phyloP scores from a whole-genome alignment of 2,113 vertebrate species.

The Amia ocellicauda region DNA sequence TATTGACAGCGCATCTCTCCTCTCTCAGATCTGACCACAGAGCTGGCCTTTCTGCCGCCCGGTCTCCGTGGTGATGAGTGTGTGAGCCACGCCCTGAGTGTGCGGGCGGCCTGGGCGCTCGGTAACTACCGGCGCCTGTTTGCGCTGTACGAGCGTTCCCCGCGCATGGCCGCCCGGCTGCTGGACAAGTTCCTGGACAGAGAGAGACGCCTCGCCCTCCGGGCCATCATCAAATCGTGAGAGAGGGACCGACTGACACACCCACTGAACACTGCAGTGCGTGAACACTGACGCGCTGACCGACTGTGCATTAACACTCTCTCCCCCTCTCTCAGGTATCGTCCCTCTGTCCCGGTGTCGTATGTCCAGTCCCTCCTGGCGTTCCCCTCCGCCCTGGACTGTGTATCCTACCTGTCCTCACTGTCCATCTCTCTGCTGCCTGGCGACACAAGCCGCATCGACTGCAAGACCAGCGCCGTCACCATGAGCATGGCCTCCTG shows the following conservation, averaged over 20 bases:
- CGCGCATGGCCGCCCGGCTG: constrained; percentile 87
- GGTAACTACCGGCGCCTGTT: constrained; percentile 87
- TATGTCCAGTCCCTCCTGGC: constrained; percentile 84
- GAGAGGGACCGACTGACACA: too few relatives aligned
- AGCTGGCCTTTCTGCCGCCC: constrained; percentile 79
- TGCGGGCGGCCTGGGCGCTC: constrained; percentile 83
- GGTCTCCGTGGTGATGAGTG: constrained; percentile 75
- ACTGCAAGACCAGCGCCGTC: constrained; percentile 84
- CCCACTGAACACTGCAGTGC: too few relatives aligned
- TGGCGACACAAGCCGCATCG: constrained; percentile 79
- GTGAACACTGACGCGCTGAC: too few relatives aligned
- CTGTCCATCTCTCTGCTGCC: constrained; percentile 73
- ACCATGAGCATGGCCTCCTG: constrained; percentile 71
- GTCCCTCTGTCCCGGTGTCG: constrained; percentile 72
- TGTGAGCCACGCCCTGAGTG: constrained; percentile 76
- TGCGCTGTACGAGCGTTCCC: constrained; percentile 74
- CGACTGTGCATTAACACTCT: constrained; percentile 12
- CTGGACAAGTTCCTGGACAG: constrained; percentile 91
- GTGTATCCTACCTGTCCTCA: constrained; percentile 78
- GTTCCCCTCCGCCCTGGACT: constrained; percentile 82
- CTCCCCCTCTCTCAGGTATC: constrained; percentile 56
- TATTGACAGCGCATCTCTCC: not conserved
- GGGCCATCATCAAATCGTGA: constrained; percentile 90
- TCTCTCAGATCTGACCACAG: constrained; percentile 78
- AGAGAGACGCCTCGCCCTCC: constrained; percentile 80